Percentiles rank a stretch among this genome's conserved stretches.
Evolutionary conservation across 2,113 vertebrate genomes (phyloP).

Genomic region (Corapipo altera): DNA sequence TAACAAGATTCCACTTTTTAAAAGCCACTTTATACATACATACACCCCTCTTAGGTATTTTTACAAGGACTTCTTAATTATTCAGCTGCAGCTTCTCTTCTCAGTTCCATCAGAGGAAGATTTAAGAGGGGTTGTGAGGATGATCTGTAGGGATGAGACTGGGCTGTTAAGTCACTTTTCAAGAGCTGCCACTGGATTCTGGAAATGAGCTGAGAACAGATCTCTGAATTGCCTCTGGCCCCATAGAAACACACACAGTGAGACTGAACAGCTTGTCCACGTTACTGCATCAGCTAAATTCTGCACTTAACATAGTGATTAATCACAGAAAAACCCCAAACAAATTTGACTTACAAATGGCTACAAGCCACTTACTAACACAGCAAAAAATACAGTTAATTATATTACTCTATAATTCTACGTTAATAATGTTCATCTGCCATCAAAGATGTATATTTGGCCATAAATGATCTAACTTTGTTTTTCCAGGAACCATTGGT

Average conservation of each 20-base stretch:
- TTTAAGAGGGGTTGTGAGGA: conserved; percentile 3
- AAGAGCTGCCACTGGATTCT: conserved; percentile 10
- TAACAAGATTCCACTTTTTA: neutral
- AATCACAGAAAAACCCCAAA: neutral
- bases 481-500: neutral
- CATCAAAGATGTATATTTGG: neutral
- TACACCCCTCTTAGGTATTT: neutral
- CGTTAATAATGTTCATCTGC: neutral
- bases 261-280: neutral
- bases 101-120: neutral
- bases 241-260: neutral
- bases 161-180: neutral
- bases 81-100: neutral
- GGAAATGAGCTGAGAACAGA: neutral
- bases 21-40: neutral
- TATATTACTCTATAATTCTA: neutral
- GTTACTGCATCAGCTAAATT: conserved; percentile 17
- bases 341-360: neutral
- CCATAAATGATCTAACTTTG: neutral
- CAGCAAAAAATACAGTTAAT: neutral
- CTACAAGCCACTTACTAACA: neutral
- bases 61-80: neutral
- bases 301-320: neutral
- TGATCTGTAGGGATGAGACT: neutral
- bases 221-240: neutral